Evolutionary conservation across 2,113 vertebrate genomes (phyloP).

Genomic region (Ptyas mucosa): DNA sequence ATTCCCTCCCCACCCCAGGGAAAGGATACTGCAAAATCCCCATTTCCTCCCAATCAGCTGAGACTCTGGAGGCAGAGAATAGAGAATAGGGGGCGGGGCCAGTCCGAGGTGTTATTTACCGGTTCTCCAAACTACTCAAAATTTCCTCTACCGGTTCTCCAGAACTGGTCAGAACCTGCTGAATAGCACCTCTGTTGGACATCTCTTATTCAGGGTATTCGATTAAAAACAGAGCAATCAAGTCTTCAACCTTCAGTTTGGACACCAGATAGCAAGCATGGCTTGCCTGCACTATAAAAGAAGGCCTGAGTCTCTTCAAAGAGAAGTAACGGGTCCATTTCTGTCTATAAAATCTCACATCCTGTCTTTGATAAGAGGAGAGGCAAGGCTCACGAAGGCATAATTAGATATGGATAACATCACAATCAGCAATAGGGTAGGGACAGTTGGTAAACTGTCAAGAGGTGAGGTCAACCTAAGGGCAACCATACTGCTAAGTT

Average conservation of each 20-base stretch:
- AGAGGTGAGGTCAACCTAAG: neutral
- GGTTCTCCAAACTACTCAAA: no score
- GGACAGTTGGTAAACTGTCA: neutral
- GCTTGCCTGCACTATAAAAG: neutral
- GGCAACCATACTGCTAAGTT: neutral
- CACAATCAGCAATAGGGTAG: neutral
- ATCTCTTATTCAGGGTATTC: neutral
- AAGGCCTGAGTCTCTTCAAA: neutral
- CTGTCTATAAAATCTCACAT: neutral
- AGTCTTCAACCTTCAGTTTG: neutral
- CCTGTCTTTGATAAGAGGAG: conserved; percentile 8
- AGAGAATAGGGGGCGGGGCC: no score
- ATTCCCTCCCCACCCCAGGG: no score
- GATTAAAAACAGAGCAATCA: neutral
- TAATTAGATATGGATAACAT: conserved; percentile 7
- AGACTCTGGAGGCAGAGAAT: no score
- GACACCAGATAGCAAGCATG: neutral
- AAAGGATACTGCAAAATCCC: no score
- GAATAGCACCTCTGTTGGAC: neutral
- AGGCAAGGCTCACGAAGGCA: neutral
- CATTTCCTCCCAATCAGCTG: no score
- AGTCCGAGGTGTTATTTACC: no score
- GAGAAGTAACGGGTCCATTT: neutral
- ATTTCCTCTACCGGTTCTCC: no score
- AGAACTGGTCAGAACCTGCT: no score